Conservation (phyloP, 2,113 vertebrate species). For the Cariama cristata region DNA sequence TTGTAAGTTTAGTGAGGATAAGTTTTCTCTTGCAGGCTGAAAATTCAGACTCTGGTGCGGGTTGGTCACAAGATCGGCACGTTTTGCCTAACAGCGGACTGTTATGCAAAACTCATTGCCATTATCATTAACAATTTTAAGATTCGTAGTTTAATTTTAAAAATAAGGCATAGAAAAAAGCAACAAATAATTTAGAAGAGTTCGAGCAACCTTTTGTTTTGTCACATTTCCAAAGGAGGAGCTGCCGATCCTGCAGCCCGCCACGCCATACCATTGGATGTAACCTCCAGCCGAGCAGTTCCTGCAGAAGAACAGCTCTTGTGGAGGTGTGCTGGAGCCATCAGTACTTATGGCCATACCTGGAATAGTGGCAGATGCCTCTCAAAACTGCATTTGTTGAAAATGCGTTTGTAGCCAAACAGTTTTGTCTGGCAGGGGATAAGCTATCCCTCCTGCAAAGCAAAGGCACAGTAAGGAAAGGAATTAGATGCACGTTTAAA, state of each 20-base stretch:
- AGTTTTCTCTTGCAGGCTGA: background rate
- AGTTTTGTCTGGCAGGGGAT: background rate
- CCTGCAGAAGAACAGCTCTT: background rate
- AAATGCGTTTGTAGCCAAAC: background rate
- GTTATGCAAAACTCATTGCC: background rate
- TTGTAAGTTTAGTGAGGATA: background rate
- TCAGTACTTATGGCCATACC: accelerated
- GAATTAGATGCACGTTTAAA: background rate
- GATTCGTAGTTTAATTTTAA: background rate
- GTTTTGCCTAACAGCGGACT: background rate
- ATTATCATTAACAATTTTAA: background rate
- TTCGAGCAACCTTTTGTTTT: background rate
- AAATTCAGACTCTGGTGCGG: background rate
- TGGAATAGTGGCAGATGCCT: background rate
- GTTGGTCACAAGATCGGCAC: background rate
- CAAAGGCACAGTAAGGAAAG: background rate
- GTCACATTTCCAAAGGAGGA: background rate
- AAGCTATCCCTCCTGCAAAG: background rate
- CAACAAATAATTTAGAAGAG: background rate
- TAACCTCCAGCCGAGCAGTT: background rate
- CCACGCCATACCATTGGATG: background rate
- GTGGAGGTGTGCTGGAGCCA: background rate
- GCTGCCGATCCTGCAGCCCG: background rate
- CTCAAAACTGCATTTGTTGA: background rate
- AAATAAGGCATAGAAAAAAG: background rate